Base-by-base conservation (phyloP, 2,113 vertebrate genomes). In the Excalfactoria chinensis region DNA sequence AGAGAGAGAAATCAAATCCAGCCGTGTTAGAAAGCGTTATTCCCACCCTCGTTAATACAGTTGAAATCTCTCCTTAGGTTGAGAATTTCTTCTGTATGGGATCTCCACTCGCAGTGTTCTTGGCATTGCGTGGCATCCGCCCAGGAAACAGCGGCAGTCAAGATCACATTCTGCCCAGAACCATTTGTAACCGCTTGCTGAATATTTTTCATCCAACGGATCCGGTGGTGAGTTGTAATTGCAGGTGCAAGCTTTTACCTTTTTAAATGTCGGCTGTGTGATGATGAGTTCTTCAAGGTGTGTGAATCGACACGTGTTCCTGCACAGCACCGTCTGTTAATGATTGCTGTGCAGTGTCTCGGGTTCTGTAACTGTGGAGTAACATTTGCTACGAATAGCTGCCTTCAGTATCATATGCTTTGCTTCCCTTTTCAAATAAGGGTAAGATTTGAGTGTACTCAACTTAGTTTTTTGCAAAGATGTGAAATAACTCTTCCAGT, bases 61-160 rank as follows among this genome's bases (percentile, higher is more conserved):
- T 4, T 84, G 46, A 89, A 94, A 85, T 97, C 84, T 97, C 80
- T 93, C 95, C 92, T 68, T 96, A 99, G 99, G 99, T 99, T 95
- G 99, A 99, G 93, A 99, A 99, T 97, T 99, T 99, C 97, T 99
- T 99, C 98, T 99, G 99, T 80, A 99, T 99, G 99, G 99, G 99
- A 41, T 99, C 99, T 85, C 99, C 99, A 21, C 96, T 99, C 80
- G 99, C 99, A 2, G 99, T 99, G 85, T 99, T 99, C 93, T 96
- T 99, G 97, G 99, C 99, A 3, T 74, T 99, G 90, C 98, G 99
- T 79, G 99, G 99, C 77, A 99, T 99, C 96, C 98, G 99, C 5
- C 99, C 99, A 7, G 99, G 99, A 8, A 98, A 94, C 97, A 98
- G 97, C 49, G 98, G 98, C 72, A 98, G 97, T 93, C 99, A 99